Base-by-base conservation (phyloP, 92 coral and sea anemone genomes). In the Meandrina meandrites region DNA sequence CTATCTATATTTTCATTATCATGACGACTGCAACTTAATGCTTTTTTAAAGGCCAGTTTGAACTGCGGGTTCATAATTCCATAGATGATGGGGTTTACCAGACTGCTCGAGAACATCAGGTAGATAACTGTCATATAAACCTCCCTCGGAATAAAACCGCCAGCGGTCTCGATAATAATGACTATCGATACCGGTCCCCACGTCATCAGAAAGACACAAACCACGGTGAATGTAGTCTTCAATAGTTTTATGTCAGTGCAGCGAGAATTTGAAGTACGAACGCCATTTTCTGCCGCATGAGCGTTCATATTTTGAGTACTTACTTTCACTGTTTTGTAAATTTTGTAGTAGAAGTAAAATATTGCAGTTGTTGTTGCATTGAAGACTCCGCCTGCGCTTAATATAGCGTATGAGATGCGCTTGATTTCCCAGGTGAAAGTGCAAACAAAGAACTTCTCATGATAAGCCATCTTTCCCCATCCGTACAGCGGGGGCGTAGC, bases 51-150 rank as follows among this genome's bases (percentile, higher is more conserved):
- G 9, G 90, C 93, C 5, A 81, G 64, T 68, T 91, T 64, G 34
- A 92, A 80, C 82, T 84, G 91, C 51, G 95, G 91, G 47, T 90
- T 92, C 72, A 89, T 91, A 22, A 87, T 76, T 30, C 95, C 95
- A 54, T 92, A 92, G 16, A 90, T 90, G 36, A 92, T 54, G 28
- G 93, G 88, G 57, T 92, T 92, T 4, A 83, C 86, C 7, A 79
- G 73, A 40, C 88, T 84, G 47, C 92, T 90, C 27, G 89, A 71
- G 71, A 90, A 92, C 90, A 92, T 81, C 34, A 92, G 62, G 76
- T 56, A 92, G 3, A 84, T 79, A 76, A 75, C 88, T 28, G 60
- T 69, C 8, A 48, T 79, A 45, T 50, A 86, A 6, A 90, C 87
- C 3, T 67, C 15, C 36, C 95, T 84, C 1, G 92, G 92, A 28